These are phyloP conservation scores for Myripristis murdjan DNA, from an alignment of 2,797 vertebrate species.

Conservation along the genomic window DNA sequence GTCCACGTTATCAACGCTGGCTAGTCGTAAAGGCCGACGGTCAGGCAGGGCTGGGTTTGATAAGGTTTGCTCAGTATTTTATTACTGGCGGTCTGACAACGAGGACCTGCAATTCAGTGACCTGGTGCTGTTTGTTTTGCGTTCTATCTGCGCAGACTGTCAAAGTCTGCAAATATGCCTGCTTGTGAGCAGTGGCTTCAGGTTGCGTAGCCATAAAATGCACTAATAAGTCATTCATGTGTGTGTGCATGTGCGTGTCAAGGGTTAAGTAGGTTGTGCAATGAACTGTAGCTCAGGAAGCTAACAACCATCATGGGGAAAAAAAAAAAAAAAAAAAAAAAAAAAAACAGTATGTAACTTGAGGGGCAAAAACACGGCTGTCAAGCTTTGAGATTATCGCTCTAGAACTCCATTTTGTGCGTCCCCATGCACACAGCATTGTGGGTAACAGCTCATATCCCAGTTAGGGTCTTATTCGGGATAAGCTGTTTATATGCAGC, in stretches of 20 bases:
- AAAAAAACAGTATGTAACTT: conserved; percentile 6
- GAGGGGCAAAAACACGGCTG: not conserved
- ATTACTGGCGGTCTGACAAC: too few species aligned
- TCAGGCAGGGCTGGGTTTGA: too few species aligned
- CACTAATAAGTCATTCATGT: not conserved
- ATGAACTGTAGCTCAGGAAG: conserved; percentile 15
- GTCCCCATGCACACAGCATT: conserved; percentile 1
- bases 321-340: conserved; percentile 3
- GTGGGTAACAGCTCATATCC: conserved; percentile 8
- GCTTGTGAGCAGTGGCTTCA: not conserved
- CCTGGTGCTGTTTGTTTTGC: not conserved
- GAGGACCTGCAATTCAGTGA: too few species aligned
- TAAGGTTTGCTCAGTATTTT: too few species aligned
- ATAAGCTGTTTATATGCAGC: conserved; percentile 12
- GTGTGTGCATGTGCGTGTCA: conserved; percentile 2
- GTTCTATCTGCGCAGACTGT: not conserved
- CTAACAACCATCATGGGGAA: conserved; percentile 14
- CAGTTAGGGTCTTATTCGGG: not conserved
- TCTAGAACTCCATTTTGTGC: not conserved
- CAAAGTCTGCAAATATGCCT: not conserved
- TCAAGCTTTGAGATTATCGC: not conserved
- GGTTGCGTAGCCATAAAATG: not conserved
- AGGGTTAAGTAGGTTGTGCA: conserved; percentile 8
- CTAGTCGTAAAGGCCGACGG: too few species aligned
- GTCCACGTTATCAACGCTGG: too few species aligned